Percentiles rank a stretch among this genome's conserved stretches.
Evolutionary conservation across 2,797 vertebrate species (phyloP).

Genomic region (Bufotes viridis): DNA sequence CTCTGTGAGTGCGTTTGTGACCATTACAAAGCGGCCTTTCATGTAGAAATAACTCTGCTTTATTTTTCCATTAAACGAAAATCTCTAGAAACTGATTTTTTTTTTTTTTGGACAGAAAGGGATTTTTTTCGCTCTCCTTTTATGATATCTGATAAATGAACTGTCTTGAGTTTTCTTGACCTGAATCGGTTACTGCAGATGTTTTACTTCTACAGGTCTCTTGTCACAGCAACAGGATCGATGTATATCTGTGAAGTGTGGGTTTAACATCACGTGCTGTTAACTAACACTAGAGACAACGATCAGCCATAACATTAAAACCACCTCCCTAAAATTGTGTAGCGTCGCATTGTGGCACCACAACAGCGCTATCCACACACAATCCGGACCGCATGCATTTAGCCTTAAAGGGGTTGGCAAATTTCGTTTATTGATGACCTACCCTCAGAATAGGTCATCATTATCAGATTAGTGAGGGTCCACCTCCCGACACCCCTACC

Average conservation of each 20-base stretch:
- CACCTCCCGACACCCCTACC: too few species aligned
- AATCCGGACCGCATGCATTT: too few species aligned
- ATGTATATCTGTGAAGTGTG: too few species aligned
- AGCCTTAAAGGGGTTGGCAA: too few species aligned
- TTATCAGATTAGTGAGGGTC: too few species aligned
- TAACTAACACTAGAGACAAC: too few species aligned
- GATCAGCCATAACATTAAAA: too few species aligned
- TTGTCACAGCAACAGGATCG: background rate
- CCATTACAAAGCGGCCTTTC: conserved; percentile 6
- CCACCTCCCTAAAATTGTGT: too few species aligned
- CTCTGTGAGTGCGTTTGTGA: background rate
- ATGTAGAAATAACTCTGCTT: background rate
- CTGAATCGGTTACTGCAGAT: background rate
- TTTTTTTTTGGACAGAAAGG: background rate
- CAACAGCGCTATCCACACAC: too few species aligned
- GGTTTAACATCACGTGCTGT: background rate
- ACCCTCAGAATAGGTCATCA: too few species aligned
- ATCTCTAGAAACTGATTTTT: background rate
- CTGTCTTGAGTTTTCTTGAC: background rate
- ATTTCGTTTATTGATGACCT: too few species aligned
- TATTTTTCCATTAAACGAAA: conserved; percentile 30
- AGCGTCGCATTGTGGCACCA: too few species aligned
- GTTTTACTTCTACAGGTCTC: background rate
- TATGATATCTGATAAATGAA: conserved; percentile 9
- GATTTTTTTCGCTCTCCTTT: background rate